phyloP scores from a whole-genome alignment of 2,888 invertebrate genomes.

The Corbicula japonica region DNA sequence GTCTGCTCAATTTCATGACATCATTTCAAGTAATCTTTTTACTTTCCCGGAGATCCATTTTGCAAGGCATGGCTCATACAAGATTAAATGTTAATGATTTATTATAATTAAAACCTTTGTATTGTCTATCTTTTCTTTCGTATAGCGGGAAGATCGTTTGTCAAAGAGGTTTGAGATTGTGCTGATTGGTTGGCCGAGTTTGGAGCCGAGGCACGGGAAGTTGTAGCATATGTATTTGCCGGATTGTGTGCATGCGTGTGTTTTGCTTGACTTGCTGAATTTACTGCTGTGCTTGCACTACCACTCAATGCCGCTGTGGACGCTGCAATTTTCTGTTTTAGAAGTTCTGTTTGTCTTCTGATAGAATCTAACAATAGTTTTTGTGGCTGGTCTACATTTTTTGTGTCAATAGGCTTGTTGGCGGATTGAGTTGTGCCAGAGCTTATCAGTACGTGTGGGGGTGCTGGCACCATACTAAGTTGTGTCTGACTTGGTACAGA shows the following conservation, averaged over 20 bases:
- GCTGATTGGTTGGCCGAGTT: not conserved
- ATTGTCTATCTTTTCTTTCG: not conserved
- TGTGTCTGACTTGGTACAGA: too few species aligned
- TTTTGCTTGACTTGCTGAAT: conserved; percentile 4
- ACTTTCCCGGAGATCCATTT: too few species aligned
- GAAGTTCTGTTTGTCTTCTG: conserved; percentile 51
- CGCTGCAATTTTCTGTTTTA: conserved; percentile 47
- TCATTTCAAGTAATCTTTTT: too few species aligned
- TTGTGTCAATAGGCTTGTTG: not conserved
- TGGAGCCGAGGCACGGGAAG: not conserved
- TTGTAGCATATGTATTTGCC: not conserved
- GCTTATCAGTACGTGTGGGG: not conserved
- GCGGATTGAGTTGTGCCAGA: too few species aligned
- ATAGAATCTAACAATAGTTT: conserved; percentile 55
- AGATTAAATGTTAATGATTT: too few species aligned
- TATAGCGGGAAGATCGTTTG: conserved; percentile 26
- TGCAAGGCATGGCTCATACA: too few species aligned
- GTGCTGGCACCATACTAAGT: not conserved
- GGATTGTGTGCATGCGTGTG: not conserved
- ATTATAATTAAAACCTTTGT: not conserved
- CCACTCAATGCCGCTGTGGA: not conserved
- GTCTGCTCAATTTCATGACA: too few species aligned
- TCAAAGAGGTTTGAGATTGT: not conserved
- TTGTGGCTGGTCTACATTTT: conserved; percentile 27
- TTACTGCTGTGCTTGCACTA: not conserved